phyloP scores from a whole-genome alignment of 2,888 invertebrate genomes.

The Machimus atricapillus region DNA sequence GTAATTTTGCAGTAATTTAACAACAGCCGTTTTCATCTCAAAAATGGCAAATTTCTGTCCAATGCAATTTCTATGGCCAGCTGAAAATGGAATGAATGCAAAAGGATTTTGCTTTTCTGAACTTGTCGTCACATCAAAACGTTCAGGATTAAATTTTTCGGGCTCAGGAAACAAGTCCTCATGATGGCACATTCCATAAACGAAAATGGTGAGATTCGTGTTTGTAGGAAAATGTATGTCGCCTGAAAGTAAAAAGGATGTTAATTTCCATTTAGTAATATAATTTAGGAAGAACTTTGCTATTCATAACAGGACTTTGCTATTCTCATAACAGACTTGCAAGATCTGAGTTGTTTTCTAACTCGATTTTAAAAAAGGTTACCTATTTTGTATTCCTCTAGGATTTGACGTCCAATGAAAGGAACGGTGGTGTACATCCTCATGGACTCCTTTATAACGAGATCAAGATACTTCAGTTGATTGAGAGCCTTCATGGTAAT shows the following conservation, averaged over 20 bases:
- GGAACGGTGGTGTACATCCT: constrained; percentile 43
- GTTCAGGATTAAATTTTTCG: constrained; percentile 49
- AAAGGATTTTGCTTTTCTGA: constrained; percentile 48
- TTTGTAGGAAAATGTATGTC: not conserved
- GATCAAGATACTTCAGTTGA: constrained; percentile 39
- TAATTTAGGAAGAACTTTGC: not conserved
- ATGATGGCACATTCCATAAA: constrained; percentile 40
- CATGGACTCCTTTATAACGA: constrained; percentile 46
- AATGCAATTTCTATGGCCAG: constrained; percentile 49
- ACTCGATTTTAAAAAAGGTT: not conserved
- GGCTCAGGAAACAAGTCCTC: constrained; percentile 47
- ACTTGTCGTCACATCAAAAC: constrained; percentile 43
- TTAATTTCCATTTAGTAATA: not conserved
- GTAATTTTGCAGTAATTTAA: constrained; percentile 46
- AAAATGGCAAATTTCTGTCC: constrained; percentile 50
- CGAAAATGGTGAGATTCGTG: constrained; percentile 1
- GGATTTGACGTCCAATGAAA: constrained; percentile 41
- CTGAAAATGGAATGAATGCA: constrained; percentile 49
- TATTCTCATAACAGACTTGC: too few relatives aligned
- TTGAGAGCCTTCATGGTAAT: constrained; percentile 11
- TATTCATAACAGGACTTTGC: not conserved
- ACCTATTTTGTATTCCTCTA: constrained; percentile 16
- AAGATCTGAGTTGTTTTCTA: too few relatives aligned
- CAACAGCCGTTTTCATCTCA: constrained; percentile 48
- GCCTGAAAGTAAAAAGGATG: not conserved